These are phyloP conservation scores for Sitta europaea DNA, from an alignment of 2,113 vertebrate genomes.

Conservation along the genomic window DNA sequence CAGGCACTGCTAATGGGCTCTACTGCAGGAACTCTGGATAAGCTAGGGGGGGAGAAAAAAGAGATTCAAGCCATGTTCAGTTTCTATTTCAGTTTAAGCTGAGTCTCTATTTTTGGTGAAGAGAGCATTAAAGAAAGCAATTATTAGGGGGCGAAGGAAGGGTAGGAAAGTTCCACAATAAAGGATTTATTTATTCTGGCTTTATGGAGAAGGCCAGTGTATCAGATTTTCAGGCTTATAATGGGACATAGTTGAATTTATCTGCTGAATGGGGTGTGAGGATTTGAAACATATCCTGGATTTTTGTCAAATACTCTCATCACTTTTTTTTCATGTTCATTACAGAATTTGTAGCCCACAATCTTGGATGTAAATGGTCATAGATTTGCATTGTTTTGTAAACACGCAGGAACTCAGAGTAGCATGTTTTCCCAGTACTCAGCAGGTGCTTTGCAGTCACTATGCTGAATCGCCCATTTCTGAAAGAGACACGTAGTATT, in stretches of 20 bases:
- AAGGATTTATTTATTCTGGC: not conserved
- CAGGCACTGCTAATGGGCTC: not conserved
- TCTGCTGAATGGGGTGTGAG: not conserved
- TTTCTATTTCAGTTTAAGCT: slow-evolving; percentile 15
- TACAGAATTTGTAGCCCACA: not conserved
- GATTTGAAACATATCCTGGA: not conserved
- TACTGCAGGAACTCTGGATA: not conserved
- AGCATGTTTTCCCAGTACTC: not conserved
- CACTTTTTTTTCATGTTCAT: not conserved
- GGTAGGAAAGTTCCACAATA: not conserved
- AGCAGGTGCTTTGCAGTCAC: not conserved
- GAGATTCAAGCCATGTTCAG: not conserved
- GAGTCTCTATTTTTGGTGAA: not conserved
- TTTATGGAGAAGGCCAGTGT: not conserved
- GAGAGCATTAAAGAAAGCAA: slow-evolving; percentile 2
- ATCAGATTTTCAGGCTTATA: not conserved
- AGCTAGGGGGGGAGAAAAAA: not conserved
- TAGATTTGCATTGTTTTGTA: not conserved
- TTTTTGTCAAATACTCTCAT: not conserved
- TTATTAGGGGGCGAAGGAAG: not conserved
- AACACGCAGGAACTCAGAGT: not conserved
- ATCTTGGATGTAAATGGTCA: not conserved
- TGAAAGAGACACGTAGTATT: not conserved
- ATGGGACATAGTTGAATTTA: not conserved
- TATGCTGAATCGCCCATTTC: not conserved